Evolutionary conservation across 1,140 invertebrate species (phyloP), one percentile per base, ranked within the genome.

Genomic region (Drosophila subpulchrella): DNA sequence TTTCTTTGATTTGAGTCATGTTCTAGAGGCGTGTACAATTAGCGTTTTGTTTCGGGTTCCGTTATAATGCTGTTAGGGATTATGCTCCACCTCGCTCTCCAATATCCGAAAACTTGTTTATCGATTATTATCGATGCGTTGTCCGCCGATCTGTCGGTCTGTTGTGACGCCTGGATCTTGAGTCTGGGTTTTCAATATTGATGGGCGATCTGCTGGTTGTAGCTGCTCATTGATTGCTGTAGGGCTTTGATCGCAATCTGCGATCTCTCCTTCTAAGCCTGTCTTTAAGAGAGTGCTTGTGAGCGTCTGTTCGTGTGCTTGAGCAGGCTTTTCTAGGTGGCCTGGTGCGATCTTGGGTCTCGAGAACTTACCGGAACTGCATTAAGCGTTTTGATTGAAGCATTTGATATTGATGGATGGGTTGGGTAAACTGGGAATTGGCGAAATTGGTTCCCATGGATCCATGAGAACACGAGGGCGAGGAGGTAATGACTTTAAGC

Each of bases 1-100:
- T 83, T 79, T 78, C 76, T 67, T 65, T 82, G 79, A 86, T 83
- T 88, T 80, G 75, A 83, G 79, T 88, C 84, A 89, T 88, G 84
- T 86, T 86, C 83, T 83, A 77, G 84, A 83, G 83, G 83, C 83
- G 83, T 80, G 83, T 81, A 89, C 83, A 88, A 88, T 88, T 88
- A 88, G 83, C 84, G 84, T 79, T 86, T 85, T 86, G 80, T 83
- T 73, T 66, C 65, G 65, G 41, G 83, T 89, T 89, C 83, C 83
- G 83, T 88, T 88, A 88, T 79, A 86, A 86, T 89, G 83, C 83
- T 77, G 57, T 59, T 82, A 83, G 83, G 83, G 84, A 86, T 86
- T 86, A 89, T 77, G 74, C 80, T 62, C 30, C 17, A 30, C 60
- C 38, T 34, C 41, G 46, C 48, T 55, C 59, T 20, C 20, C 53